Evolutionary conservation across 2,888 invertebrate genomes (phyloP), one percentile per base, ranked within the genome.

Genomic region (Patella pellucida): DNA sequence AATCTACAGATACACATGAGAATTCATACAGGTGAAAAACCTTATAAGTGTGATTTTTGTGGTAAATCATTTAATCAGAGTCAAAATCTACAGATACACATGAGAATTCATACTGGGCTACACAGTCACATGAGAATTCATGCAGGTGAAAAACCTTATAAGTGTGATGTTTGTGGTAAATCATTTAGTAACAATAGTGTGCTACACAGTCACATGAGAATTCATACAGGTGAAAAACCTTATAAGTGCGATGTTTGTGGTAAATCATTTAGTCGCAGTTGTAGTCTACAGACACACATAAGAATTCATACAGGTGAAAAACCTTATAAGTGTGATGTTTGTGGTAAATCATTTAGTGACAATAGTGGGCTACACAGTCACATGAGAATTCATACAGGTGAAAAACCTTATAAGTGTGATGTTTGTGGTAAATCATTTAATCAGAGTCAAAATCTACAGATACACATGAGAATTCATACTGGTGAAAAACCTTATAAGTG

Each of bases 401-500:
- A 75, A 16, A 75, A 70, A 15, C 67, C 72, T 19, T 78, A 71
- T 41, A 70, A 71, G 73, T 75, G 75, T 78, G 73, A 72, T 69
- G 75, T 71, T 70, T 71, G 75, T 78, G 71, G 73, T 52, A 71
- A 76, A 27, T 69, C 52, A 52, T 75, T 68, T 68, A 75, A 27
- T 70, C 2, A 1, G 23, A 41, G 23, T 52, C 1, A 12, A 15
- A 1, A 52, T 71, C 72, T 78, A 52, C 62, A 70, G 67, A 71
- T 7, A 70, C 79, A 77, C 76, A 71, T 75, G 73, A 73, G 75
- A 68, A 69, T 23, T 52, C 75, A 75, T 52, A 74, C 71, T 31
- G 73, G 71, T 54, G 69, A 71, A 50, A 73, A 71, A 68, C 54
- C 73, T 14, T 68, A 71, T 51, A 51, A 73, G 54, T 78, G 78